phyloP scores from a whole-genome alignment of 2,888 invertebrate genomes.

The Clivina fossor region DNA sequence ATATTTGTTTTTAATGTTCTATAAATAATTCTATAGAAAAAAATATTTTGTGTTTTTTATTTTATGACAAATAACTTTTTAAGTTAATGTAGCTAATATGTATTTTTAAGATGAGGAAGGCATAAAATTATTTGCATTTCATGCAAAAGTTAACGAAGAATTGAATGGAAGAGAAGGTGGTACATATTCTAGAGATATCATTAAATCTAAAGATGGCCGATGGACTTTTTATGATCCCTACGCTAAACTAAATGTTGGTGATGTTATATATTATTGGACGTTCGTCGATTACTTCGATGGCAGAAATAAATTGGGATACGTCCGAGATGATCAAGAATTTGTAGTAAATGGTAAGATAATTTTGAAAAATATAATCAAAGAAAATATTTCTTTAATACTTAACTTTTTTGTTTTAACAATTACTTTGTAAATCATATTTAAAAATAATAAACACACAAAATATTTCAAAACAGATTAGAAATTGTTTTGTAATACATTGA shows the following conservation, averaged over 20 bases:
- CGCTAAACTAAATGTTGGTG: conserved; percentile 63
- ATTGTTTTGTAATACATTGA: too few species aligned
- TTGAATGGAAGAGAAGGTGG: conserved; percentile 71
- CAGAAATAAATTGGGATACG: conserved; percentile 60
- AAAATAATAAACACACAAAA: too few species aligned
- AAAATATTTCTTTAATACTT: too few species aligned
- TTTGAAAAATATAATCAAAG: too few species aligned
- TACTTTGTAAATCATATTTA: too few species aligned
- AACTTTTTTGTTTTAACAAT: too few species aligned
- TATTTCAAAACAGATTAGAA: too few species aligned
- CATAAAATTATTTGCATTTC: conserved; percentile 72
- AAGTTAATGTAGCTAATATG: too few species aligned
- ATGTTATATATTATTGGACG: conserved; percentile 74
- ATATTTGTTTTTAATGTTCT: too few species aligned
- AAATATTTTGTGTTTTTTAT: too few species aligned
- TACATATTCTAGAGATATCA: conserved; percentile 64
- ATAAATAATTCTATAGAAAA: too few species aligned
- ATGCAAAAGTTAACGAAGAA: conserved; percentile 72
- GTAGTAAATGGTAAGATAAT: conserved; percentile 58
- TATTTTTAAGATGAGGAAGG: conserved; percentile 60
- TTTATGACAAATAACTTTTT: too few species aligned
- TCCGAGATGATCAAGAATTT: conserved; percentile 63
- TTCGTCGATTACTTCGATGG: conserved; percentile 68
- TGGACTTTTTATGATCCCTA: conserved; percentile 68
- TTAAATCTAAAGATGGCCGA: conserved; percentile 61